Evolutionary conservation across 2,113 vertebrate genomes (phyloP), one percentile per base, ranked within the genome.

Genomic region (Prunella himalayana): DNA sequence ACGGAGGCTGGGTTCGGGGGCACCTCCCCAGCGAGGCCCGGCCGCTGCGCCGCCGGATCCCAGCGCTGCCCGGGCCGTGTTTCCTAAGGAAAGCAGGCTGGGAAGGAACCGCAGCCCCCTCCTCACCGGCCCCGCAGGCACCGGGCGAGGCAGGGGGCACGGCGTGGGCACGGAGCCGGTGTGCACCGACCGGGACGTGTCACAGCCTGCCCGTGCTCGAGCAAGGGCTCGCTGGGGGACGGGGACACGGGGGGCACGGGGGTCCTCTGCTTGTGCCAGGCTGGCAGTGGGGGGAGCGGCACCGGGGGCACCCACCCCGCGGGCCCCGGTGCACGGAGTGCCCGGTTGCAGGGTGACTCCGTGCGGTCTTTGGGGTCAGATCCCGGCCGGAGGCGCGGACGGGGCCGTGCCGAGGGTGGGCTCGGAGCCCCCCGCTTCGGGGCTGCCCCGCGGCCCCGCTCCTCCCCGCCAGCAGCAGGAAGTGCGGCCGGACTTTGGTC

Each of bases 321-420:
- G 9, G 63, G 35, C n/a, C 37, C 37, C 37, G 37, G 37, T 37
- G 37, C 37, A 37, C 37, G 37, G 37, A 28, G 13, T 41, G 27
- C 31, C 45, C 12, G 3, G 30, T 5, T 0, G 4, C 2, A 1
- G 24, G 54, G 39, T 41, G 13, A 5, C 6, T 22, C 59, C 30
- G 0, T 4, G 49, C 20, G 30, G 27, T 39, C 27, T 14, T 9
- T 1, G 16, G 30, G 73, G 75, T 6, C 4, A 0, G 8, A 20
- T 51, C 51, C 19, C 11, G 28, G 35, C 72, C 3, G 0, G 17
- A 7, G 25, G 33, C 11, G 33, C 28, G 2, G 37, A 4, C 13
- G 24, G 42, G 65, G 15, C 13, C 4, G 61, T 10, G 15, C 45
- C 4, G 1, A 11, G 33, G 42, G 17, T 27, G 16, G 13, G 57